Evolutionary conservation across 1,140 invertebrate genomes (phyloP), one percentile per base, ranked within the genome.

Genomic region (Pemphigus obesinymphae): DNA sequence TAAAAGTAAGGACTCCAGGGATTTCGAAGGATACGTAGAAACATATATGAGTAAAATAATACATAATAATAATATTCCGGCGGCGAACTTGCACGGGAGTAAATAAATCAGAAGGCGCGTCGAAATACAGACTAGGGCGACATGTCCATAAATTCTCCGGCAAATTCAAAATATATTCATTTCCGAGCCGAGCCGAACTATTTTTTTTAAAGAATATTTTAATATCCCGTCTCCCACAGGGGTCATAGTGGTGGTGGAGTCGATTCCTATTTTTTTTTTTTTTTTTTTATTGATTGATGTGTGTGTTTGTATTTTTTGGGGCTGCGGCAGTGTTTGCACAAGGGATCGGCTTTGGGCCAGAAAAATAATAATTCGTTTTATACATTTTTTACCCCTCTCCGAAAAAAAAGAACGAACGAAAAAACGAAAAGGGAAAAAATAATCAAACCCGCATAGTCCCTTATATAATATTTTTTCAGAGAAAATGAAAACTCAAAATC

Each of bases 361-460:
- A 61, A 80, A 61, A 80, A 80, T 80, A 80, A 80, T 80, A 80
- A 80, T 80, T 80, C 76, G 76, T 80, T 80, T 80, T 80, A 43
- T 55, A 58, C 50, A 58, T 78, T 55, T 78, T 76, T 55, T 23
- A 43, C n/a, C 53, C 76, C 34, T 20, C 55, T 45, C 55, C 40
- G 68, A 58, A 17, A 40, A 58, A 17, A 40, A 26, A 55, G 50
- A 78, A 53, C 6, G 20, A 68, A 6, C 15, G 29, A 76, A 23
- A 55, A 58, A 58, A 58, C 7, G 26, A 58, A 45, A 43, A 17
- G 37, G 13, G 48, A 17, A 78, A 76, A 78, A 55, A 78, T 78
- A 78, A 78, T 78, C 50, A 78, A 78, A 78, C 73, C 53, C 29
- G 48, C n/a, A n/a, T n/a, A n/a, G n/a, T 58, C 50, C 73, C 31